Evolutionary conservation across 2,888 invertebrate genomes (phyloP).

Genomic region (Leucophora obtusa): DNA sequence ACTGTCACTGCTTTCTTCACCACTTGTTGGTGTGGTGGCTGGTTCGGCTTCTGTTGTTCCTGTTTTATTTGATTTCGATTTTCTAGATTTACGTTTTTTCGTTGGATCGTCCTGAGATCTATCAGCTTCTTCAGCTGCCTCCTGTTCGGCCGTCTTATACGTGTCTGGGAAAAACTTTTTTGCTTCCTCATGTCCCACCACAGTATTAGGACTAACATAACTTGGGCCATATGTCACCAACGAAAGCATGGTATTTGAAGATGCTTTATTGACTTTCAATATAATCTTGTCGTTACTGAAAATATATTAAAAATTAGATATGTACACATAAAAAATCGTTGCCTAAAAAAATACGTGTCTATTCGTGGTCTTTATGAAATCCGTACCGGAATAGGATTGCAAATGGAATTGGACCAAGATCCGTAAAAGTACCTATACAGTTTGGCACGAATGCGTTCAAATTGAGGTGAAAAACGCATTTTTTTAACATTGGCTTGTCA

Average conservation of each 20-base stretch:
- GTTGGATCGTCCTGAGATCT: constrained; percentile 71
- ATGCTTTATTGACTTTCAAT: constrained; percentile 83
- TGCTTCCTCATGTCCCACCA: constrained; percentile 83
- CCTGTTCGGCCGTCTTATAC: constrained; percentile 79
- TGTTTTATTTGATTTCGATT: constrained; percentile 31
- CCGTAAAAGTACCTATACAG: too few relatives aligned
- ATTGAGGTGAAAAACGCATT: too few relatives aligned
- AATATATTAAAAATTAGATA: neutral
- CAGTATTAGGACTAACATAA: constrained; percentile 84
- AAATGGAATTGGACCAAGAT: too few relatives aligned
- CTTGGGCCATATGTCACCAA: constrained; percentile 84
- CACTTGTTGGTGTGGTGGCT: constrained; percentile 48
- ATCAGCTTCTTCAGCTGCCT: constrained; percentile 68
- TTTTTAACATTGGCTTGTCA: too few relatives aligned
- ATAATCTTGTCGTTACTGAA: constrained; percentile 84
- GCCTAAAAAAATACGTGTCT: too few relatives aligned
- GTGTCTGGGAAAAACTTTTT: constrained; percentile 83
- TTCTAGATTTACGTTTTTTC: constrained; percentile 70
- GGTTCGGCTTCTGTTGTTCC: constrained; percentile 65
- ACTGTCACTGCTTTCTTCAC: constrained; percentile 54
- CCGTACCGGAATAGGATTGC: too few relatives aligned
- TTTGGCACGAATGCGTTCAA: too few relatives aligned
- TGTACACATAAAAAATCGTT: too few relatives aligned
- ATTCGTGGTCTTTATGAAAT: too few relatives aligned
- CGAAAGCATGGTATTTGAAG: constrained; percentile 82